Conservation (phyloP, 1,140 invertebrate genomes). For the Drosophila tristis region DNA sequence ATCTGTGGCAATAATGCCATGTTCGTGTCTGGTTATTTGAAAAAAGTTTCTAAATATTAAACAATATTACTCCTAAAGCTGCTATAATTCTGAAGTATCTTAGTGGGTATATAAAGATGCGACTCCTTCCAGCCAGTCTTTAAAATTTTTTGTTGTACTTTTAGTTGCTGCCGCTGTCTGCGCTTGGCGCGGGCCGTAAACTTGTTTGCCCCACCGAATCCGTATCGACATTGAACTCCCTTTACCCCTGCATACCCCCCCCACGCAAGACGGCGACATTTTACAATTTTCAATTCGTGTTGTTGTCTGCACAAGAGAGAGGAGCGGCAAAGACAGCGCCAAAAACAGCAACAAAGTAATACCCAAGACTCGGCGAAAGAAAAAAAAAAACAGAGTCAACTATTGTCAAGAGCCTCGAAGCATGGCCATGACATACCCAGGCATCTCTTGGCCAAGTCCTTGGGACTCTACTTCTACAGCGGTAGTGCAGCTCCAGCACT, state of each 20-base stretch:
- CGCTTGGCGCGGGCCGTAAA: constrained; percentile 65
- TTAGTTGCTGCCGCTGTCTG: constrained; percentile 20
- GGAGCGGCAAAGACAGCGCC: constrained; percentile 36
- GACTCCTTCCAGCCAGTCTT: not conserved
- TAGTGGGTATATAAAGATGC: no score
- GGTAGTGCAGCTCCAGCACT: no score
- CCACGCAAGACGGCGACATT: constrained; percentile 65
- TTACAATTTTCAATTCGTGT: constrained; percentile 80
- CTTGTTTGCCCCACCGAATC: constrained; percentile 66
- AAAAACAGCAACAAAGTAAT: constrained; percentile 21
- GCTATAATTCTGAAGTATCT: no score
- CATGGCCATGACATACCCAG: constrained; percentile 45
- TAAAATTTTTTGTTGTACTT: constrained; percentile 11
- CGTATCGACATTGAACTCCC: constrained; percentile 66
- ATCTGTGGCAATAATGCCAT: no score
- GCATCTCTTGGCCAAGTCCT: not conserved
- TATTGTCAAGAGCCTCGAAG: constrained; percentile 33
- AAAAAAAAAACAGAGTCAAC: constrained; percentile 25
- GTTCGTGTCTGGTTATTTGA: not conserved
- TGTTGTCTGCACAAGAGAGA: constrained; percentile 49
- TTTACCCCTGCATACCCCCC: constrained; percentile 25
- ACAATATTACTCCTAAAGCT: no score
- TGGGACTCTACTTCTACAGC: no score
- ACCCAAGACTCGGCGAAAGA: constrained; percentile 18
- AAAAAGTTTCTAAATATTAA: no score